Evolutionary conservation across 2,113 vertebrate species (phyloP), one percentile per base, ranked within the genome.

Genomic region (Climacteris rufus): DNA sequence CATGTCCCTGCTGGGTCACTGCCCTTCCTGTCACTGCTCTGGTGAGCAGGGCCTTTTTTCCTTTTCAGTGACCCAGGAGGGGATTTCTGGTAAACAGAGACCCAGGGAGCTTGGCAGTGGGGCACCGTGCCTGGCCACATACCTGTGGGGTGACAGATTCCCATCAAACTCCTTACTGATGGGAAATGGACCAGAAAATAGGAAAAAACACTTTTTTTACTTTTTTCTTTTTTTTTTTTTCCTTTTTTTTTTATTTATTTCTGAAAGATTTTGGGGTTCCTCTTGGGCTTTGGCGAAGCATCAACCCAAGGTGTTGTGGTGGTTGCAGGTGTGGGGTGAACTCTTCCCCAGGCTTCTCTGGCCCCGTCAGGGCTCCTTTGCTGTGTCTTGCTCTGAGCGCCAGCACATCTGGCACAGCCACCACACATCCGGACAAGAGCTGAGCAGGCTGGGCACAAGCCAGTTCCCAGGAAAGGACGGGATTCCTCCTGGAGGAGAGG

Each of bases 21-120:
- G 78, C 40, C 47, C 16, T 0, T 11, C 12, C 33, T 59, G 68
- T 68, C 44, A 0, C 25, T 37, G 71, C 63, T 31, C 18, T 6
- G 28, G 37, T 56, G 5, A 6, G 9, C 28, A 0, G 64, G n/a
- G 54, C 68, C n/a, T n/a, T n/a, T n/a, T n/a, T n/a, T n/a, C n/a
- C n/a, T n/a, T n/a, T n/a, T n/a, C n/a, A 45, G 1, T 77, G 91
- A 93, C 77, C 22, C 60, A 3, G 11, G 33, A 80, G 33, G 20
- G 19, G 28, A 28, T 1, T 2, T 20, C 56, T 14, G 37, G 35
- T 45, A 50, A 69, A 31, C 1, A 8, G 37, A 15, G 22, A 33
- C 7, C 0, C 3, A n/a, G n/a, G 9, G 6, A 35, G 20, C 19
- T 16, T 0, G 1, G 16, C 8, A 52, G 6, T 2, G 3, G 25